Evolutionary conservation across 2,113 vertebrate species (phyloP), one percentile per base, ranked within the genome.

Genomic region (Anas platyrhynchos): DNA sequence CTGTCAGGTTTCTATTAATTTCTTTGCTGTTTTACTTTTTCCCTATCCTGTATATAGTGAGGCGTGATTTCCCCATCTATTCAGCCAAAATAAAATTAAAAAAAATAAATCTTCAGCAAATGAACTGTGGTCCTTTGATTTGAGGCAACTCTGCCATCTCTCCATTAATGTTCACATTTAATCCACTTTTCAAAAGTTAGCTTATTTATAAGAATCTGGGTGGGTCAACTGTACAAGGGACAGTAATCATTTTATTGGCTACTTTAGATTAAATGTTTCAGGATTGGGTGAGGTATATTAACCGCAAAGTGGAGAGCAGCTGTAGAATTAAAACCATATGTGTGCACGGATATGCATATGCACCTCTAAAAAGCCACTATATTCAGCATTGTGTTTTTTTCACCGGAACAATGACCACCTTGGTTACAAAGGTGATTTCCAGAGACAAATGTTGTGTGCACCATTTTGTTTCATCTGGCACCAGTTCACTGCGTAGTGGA

Each of bases 1-100:
- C 95, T 97, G 97, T 97, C 97, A 97, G 96, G 84, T 96, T 96
- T 93, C 95, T 97, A 86, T 97, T 98, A 96, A 97, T 98, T 98
- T 98, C 87, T 96, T 97, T 89, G 68, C 93, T 96, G 67, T 97
- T 97, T 97, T 97, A 96, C 84, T 97, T 94, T 97, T 75, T 96
- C 78, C 66, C 58, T 95, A 77, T 94, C 63, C 16, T 54, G 59
- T 95, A 29, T 93, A 72, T 96, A 97, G 95, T 89, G 84, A 94
- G 91, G 26, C 18, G 43, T 77, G 66, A 88, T 97, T 95, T 97
- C 88, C 92, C 87, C 91, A 96, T 93, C 94, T 97, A 94, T 89
- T n/a, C 91, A 89, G 92, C 94, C 86, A 95, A 97, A 96, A 96
- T 80, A 87, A 91, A 72, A 65, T 90, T 1, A 11, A 36, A 69